Conservation (phyloP, 1,140 invertebrate genomes). For the Drosophila lacertosa region DNA sequence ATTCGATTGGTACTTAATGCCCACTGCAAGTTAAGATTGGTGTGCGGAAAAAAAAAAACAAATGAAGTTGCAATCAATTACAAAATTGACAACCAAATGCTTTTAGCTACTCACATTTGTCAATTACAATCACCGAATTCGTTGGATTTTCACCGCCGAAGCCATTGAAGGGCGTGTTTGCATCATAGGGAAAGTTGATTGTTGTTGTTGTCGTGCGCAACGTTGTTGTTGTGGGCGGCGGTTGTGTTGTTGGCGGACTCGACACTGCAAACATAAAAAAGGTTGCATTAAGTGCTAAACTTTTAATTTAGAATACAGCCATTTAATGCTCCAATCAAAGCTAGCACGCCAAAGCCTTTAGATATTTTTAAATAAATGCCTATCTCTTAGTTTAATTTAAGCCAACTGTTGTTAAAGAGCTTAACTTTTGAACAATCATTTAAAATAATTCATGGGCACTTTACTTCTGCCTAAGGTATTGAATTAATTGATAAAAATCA, state of each 20-base stretch:
- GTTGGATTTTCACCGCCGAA: conserved; percentile 62
- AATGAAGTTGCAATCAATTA: neutral
- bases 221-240: conserved; percentile 82
- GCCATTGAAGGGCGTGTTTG: conserved; percentile 58
- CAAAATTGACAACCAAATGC: neutral
- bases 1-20: conserved; percentile 88
- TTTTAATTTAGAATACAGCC: too few species aligned
- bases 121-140: conserved; percentile 75
- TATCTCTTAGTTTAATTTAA: too few species aligned
- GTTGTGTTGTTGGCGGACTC: conserved; percentile 79
- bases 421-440: too few species aligned
- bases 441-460: too few species aligned
- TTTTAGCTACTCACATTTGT: conserved; percentile 74
- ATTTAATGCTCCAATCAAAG: too few species aligned
- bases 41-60: neutral
- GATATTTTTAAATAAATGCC: too few species aligned
- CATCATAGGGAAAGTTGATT: conserved; percentile 41
- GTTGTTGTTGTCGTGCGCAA: conserved; percentile 67
- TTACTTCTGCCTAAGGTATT: too few species aligned
- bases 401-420: too few species aligned
- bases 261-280: conserved; percentile 64
- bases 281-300: neutral
- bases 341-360: too few species aligned
- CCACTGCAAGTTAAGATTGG: conserved; percentile 80
- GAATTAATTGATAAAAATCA: too few species aligned